These are phyloP conservation scores for Steatornis caripensis DNA, from an alignment of 2,113 vertebrate genomes.

Conservation along the genomic window DNA sequence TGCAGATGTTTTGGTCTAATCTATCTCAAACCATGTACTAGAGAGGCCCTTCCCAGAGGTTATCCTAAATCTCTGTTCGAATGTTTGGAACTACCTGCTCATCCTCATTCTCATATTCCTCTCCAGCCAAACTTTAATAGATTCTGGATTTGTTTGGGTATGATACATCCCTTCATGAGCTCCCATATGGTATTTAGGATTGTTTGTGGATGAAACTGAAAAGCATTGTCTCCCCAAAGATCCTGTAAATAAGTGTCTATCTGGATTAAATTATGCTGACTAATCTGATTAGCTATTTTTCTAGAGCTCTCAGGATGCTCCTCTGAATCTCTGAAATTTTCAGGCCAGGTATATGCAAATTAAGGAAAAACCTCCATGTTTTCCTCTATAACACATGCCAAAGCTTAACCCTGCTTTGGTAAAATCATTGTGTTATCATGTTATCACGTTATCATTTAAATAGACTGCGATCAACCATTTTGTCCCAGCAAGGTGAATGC, in stretches of 20 bases:
- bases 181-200: neutral
- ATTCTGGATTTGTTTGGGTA: neutral
- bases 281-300: neutral
- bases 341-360: neutral
- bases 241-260: neutral
- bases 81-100: neutral
- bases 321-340: neutral
- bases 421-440: neutral
- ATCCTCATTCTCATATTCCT: neutral
- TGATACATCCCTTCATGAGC: neutral
- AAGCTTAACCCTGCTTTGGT: neutral
- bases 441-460: neutral
- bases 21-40: neutral
- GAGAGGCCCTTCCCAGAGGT: neutral
- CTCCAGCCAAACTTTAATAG: neutral
- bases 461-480: neutral
- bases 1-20: neutral
- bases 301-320: neutral
- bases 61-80: neutral
- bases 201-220: neutral
- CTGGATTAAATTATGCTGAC: neutral
- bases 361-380: neutral
- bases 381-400: neutral
- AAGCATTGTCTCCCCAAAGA: neutral
- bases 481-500: neutral